Evolutionary conservation across 2,113 vertebrate genomes (phyloP), one percentile per base, ranked within the genome.

Genomic region (Marmota flaviventris): DNA sequence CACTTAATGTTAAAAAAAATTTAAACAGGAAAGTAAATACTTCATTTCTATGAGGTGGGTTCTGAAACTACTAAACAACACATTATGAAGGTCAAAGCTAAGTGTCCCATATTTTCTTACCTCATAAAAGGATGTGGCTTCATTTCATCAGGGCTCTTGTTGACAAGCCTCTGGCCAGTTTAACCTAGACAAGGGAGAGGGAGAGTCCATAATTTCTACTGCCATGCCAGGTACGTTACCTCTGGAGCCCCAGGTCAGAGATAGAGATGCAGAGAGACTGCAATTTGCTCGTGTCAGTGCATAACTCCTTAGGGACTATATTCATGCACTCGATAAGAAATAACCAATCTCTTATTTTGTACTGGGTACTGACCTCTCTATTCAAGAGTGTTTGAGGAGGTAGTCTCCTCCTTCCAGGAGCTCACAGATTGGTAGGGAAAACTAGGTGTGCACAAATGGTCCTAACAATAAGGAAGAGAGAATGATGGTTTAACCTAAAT

Each of bases 21-120:
- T 69, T 88, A 88, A 93, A 85, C n/a, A 67, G n/a, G 13, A 95
- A 96, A 97, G 67, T 81, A 48, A 90, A 32, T 20, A 79, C 94
- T 95, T 82, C 5, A 85, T 82, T 85, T 94, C 85, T 20, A 27
- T 34, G 56, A 95, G 39, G 56, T 81, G 18, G 25, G 29, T 53
- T 77, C 34, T 34, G 29, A 93, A 85, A 72, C 11, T 83, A 85
- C 78, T 12, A 67, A 81, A 63, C 11, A 67, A 42, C 13, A 67
- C 22, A 48, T 70, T 88, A 70, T 6, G 18, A 45, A 88, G 6
- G 96, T 61, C 14, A 76, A 78, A 92, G 70, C 53, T 61, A 56
- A 34, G 70, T 83, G 34, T n/a, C 37, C 58, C 18, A 17, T 53
- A 39, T 61, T 83, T 78, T 77, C 70, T 87, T 48, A 16, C 86